Evolutionary conservation across 2,888 invertebrate genomes (phyloP).

Genomic region (Xestia ashworthii): DNA sequence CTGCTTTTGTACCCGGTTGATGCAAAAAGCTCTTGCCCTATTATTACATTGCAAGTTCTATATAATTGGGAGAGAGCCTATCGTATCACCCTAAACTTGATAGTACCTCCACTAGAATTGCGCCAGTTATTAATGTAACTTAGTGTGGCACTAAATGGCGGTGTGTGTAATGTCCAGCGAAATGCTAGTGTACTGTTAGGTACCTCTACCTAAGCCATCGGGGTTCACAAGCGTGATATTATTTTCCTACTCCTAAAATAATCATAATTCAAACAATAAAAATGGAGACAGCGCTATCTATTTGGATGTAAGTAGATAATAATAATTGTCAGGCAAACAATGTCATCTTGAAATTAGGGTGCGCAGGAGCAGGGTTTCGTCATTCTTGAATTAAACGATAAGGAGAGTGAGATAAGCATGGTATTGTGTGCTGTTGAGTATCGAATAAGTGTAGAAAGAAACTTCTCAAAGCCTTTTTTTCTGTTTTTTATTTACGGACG

Average conservation of each 20-base stretch:
- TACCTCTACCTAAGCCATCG: background rate
- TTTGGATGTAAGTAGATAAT: conserved; percentile 43
- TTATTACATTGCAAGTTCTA: background rate
- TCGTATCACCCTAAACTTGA: too few relatives aligned
- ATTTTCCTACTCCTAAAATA: background rate
- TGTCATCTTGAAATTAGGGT: conserved; percentile 61
- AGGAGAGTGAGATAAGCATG: conserved; percentile 26
- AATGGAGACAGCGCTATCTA: conserved; percentile 58
- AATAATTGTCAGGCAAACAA: conserved; percentile 51
- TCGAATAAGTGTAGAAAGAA: background rate
- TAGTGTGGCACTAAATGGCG: too few relatives aligned
- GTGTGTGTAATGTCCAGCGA: too few relatives aligned
- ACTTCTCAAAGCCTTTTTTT: too few relatives aligned
- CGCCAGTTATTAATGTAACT: too few relatives aligned
- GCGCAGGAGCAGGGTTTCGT: conserved; percentile 55
- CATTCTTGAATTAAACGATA: conserved; percentile 57
- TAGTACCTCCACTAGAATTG: too few relatives aligned
- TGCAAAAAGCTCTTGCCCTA: background rate
- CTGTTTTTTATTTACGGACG: too few relatives aligned
- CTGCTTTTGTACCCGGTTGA: background rate
- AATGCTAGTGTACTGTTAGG: background rate
- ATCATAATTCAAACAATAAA: conserved; percentile 41
- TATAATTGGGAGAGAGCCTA: too few relatives aligned
- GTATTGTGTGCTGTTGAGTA: background rate
- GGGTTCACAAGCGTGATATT: background rate